Evolutionary conservation across 1,140 invertebrate species (phyloP), one percentile per base, ranked within the genome.

Genomic region (Nephotettix cincticeps): DNA sequence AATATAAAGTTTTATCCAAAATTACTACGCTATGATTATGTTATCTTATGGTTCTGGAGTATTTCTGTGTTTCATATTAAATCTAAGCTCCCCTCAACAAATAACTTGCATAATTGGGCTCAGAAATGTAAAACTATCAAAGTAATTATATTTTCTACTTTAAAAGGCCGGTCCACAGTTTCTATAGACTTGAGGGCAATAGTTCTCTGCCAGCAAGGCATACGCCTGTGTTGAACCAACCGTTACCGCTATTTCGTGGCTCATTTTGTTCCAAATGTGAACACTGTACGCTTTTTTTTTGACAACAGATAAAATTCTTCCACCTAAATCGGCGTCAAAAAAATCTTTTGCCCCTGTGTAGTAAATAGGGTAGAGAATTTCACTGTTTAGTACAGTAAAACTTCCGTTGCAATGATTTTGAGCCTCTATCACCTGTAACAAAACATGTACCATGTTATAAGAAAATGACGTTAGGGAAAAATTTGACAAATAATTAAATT

Each of bases 211-310:
- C 47, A 51, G n/a, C 4, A 51, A n/a, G 4, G 4, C 14, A n/a
- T 51, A 51, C 14, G 47, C 47, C n/a, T 51, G 47, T 9, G 47
- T 51, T 4, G 47, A 51, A 21, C 47, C 47, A 21, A 51, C 47
- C 47, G 14, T 51, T 19, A 17, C 4, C 47, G 4, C 3, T n/a
- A 19, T 51, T 4, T 51, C n/a, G 47, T 51, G 47, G 21, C 47
- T 51, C 47, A 51, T 17, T 51, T 51, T 51, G 47, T 51, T 51
- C 47, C 47, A 51, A 21, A 51, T 9, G n/a, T 51, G 47, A 51
- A 51, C 47, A 51, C 47, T 51, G 47, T 51, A 51, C 4, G 47
- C 4, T 3, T n/a, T 19, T 21, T 19, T 6, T 21, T 51, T 51
- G 14, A 21, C n/a, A n/a, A 4, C 3, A 17, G 14, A 19, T 3